These are phyloP conservation scores for Steinernema feltiae DNA, from an alignment of 1,140 invertebrate genomes.

Conservation along the genomic window DNA sequence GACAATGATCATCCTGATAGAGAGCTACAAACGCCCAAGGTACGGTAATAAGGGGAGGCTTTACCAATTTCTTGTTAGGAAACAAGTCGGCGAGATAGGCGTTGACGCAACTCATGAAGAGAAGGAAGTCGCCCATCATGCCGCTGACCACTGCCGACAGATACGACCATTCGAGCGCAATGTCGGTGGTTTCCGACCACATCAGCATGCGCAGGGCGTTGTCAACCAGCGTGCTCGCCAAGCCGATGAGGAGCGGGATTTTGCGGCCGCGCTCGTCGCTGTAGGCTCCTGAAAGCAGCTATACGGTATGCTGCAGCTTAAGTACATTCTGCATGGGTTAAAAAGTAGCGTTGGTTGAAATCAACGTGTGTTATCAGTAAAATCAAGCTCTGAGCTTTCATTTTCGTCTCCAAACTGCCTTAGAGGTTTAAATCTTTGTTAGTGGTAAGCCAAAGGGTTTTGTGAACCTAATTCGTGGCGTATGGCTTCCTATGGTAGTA, in stretches of 20 bases:
- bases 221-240: constrained; percentile 23
- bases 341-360: background rate
- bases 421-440: too few species aligned
- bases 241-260: constrained; percentile 28
- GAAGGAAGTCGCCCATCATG: constrained; percentile 29
- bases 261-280: constrained; percentile 38
- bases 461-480: too few species aligned
- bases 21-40: constrained; percentile 22
- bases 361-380: too few species aligned
- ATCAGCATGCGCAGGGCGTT: constrained; percentile 33
- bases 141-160: constrained; percentile 26
- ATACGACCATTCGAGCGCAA: constrained; percentile 27
- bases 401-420: too few species aligned
- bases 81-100: constrained; percentile 36
- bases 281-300: constrained; percentile 27
- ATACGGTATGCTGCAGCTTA: background rate
- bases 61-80: constrained; percentile 27
- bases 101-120: constrained; percentile 39
- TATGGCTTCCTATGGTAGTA: too few species aligned
- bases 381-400: too few species aligned
- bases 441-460: too few species aligned
- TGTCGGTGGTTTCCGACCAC: constrained; percentile 35
- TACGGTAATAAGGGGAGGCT: background rate
- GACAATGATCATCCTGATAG: constrained; percentile 37
- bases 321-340: background rate